phyloP scores from a whole-genome alignment of 2,113 vertebrate species.

The Sarotherodon lohbergeri region DNA sequence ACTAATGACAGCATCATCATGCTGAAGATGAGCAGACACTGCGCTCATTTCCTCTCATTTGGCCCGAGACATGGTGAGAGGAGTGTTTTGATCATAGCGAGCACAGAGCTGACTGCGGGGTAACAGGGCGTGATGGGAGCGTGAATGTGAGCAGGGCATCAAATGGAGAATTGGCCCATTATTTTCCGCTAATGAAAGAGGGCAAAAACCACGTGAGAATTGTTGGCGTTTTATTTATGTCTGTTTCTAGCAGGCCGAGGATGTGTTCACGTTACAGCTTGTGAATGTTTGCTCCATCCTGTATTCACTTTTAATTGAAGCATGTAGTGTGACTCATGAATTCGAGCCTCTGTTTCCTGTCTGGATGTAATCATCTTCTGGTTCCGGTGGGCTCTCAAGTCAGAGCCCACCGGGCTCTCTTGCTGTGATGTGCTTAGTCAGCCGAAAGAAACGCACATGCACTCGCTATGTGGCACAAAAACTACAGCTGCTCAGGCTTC shows the following conservation, averaged over 20 bases:
- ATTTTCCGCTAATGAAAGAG: not conserved
- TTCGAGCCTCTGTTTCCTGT: not conserved
- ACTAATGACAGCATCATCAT: slow-evolving; percentile 52
- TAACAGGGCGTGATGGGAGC: not conserved
- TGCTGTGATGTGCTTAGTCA: not conserved
- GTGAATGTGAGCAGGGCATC: not conserved
- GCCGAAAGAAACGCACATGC: not conserved
- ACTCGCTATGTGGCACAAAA: not conserved
- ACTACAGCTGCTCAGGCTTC: not conserved
- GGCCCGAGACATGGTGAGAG: slow-evolving; percentile 4
- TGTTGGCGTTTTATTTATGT: not conserved
- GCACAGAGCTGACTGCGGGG: not conserved
- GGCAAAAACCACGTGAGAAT: not conserved
- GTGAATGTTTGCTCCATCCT: not conserved
- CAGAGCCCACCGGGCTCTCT: not conserved
- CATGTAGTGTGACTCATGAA: not conserved
- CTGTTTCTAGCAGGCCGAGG: not conserved
- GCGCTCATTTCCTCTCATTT: slow-evolving; percentile 58
- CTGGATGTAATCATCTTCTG: not conserved
- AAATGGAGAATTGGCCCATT: not conserved
- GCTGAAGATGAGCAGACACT: slow-evolving; percentile 26
- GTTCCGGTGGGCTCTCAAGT: not conserved
- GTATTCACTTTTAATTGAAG: not conserved
- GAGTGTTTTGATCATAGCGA: slow-evolving; percentile 25
- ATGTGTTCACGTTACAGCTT: not conserved